Conservation (phyloP, 1,140 invertebrate genomes). For the Drosophila subobscura region DNA sequence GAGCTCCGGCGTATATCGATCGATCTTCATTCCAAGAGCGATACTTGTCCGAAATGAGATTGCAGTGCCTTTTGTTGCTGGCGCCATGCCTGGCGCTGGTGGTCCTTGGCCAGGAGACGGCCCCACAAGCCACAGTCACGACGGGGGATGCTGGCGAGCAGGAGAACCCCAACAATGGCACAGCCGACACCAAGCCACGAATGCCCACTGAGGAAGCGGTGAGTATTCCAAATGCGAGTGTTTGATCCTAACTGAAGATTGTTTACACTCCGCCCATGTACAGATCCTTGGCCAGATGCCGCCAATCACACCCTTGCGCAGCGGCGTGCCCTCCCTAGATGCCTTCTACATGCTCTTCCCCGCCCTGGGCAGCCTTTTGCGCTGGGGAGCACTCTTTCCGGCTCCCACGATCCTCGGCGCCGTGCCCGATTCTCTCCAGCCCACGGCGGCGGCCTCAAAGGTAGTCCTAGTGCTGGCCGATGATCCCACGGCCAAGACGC, state of each 20-base stretch:
- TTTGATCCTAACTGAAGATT: background rate
- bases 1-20: slow-evolving; percentile 57
- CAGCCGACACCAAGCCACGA: background rate
- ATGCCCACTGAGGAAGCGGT: slow-evolving; percentile 44
- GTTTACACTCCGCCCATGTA: too few relatives aligned
- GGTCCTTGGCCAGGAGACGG: slow-evolving; percentile 32
- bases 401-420: slow-evolving; percentile 51
- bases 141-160: background rate
- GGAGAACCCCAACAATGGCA: background rate
- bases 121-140: slow-evolving; percentile 9
- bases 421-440: slow-evolving; percentile 34
- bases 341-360: slow-evolving; percentile 64
- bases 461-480: slow-evolving; percentile 75
- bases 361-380: slow-evolving; percentile 56
- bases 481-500: slow-evolving; percentile 57
- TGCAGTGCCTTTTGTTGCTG: slow-evolving; percentile 40
- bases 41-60: slow-evolving; percentile 42
- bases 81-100: slow-evolving; percentile 40
- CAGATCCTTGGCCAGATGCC: slow-evolving; percentile 59
- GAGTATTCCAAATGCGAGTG: background rate
- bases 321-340: slow-evolving; percentile 53
- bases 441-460: slow-evolving; percentile 56
- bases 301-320: slow-evolving; percentile 13
- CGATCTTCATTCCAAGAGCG: slow-evolving; percentile 10
- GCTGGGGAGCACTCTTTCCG: slow-evolving; percentile 67